A percentile compares a stretch with the other conserved stretches of the same genome.
phyloP scores from a whole-genome alignment of 1,140 invertebrate species.

The Cotesia glomerata region DNA sequence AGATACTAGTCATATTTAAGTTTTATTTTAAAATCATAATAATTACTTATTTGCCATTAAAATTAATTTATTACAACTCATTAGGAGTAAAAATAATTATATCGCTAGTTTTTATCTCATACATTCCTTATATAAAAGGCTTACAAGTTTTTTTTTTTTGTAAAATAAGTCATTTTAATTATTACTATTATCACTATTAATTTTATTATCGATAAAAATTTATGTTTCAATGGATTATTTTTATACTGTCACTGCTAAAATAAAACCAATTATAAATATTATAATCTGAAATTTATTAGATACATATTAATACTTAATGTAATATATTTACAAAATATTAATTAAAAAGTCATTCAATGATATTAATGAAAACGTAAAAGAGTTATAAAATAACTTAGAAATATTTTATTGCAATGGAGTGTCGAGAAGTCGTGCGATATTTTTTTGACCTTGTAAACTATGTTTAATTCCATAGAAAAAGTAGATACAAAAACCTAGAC shows the following conservation, averaged over 20 bases:
- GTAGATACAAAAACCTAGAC: slow-evolving; percentile 62
- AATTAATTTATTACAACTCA: neutral
- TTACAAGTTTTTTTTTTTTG: neutral
- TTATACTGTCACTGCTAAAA: too few species aligned
- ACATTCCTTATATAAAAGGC: neutral
- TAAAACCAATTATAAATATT: too few species aligned
- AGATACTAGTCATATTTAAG: neutral
- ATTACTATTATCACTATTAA: too few species aligned
- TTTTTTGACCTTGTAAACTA: slow-evolving; percentile 53
- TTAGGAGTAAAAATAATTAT: neutral
- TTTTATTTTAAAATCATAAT: neutral
- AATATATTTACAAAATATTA: neutral
- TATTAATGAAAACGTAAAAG: neutral
- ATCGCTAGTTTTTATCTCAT: neutral
- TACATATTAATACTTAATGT: neutral
- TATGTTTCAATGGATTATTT: too few species aligned
- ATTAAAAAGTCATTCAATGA: neutral
- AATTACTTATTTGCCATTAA: neutral
- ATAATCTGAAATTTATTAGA: neutral
- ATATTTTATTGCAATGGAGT: neutral
- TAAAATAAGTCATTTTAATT: too few species aligned
- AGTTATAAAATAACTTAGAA: neutral
- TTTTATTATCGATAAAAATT: too few species aligned
- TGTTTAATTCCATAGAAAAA: slow-evolving; percentile 60
- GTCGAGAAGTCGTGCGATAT: neutral